These are phyloP conservation scores for Cranoglanis bouderius DNA, from an alignment of 2,113 vertebrate species.

Conservation along the genomic window DNA sequence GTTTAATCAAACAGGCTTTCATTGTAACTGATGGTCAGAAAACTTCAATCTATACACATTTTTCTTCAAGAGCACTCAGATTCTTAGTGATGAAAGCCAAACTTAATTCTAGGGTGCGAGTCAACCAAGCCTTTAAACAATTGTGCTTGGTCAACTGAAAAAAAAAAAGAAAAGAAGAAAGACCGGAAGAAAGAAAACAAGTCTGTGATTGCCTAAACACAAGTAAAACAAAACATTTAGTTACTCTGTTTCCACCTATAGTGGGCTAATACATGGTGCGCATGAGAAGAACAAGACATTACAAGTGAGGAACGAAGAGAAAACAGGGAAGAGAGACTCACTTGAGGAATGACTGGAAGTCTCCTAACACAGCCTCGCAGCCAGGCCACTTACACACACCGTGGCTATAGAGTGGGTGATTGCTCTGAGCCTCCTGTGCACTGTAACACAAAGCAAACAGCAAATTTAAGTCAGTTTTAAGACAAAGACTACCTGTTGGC, in stretches of 20 bases:
- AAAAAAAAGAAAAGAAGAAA: neutral
- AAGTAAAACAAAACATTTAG: neutral
- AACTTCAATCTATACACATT: too few species aligned
- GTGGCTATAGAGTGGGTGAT: conserved; percentile 92
- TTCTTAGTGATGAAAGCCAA: neutral
- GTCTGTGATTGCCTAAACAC: neutral
- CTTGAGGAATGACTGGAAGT: conserved; percentile 96
- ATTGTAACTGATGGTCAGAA: neutral
- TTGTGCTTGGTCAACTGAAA: neutral
- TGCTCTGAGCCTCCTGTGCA: conserved; percentile 81
- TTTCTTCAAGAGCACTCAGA: neutral
- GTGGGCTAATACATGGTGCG: neutral
- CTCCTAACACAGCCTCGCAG: conserved; percentile 95
- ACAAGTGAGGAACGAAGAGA: neutral
- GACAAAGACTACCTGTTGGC: neutral
- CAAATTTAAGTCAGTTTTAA: neutral
- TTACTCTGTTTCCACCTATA: too few species aligned
- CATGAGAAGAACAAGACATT: conserved; percentile 2
- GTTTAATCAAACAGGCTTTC: neutral
- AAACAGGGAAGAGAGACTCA: conserved; percentile 69
- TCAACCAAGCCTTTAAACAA: conserved; percentile 5
- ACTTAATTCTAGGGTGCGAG: neutral
- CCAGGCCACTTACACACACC: conserved; percentile 99
- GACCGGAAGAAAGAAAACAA: neutral
- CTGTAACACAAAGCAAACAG: conserved; percentile 69